These are phyloP conservation scores for Asobara japonica DNA, from an alignment of 1,140 invertebrate genomes.

Conservation along the genomic window DNA sequence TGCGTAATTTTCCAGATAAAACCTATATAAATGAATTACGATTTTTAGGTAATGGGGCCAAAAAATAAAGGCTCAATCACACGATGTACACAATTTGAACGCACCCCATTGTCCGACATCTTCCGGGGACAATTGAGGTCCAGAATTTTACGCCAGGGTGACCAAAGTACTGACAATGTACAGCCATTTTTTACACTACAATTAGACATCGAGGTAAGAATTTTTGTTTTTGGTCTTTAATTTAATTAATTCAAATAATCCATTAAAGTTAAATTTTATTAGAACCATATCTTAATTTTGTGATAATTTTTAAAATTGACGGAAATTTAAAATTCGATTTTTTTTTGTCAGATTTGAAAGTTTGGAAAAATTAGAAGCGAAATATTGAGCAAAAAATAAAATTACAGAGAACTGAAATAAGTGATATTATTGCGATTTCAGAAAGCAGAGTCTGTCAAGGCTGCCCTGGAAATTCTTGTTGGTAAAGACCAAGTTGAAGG, in stretches of 20 bases:
- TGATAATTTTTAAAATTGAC: too few species aligned
- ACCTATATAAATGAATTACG: constrained; percentile 26
- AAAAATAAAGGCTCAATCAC: constrained; percentile 89
- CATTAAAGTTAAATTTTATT: too few species aligned
- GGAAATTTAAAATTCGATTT: too few species aligned
- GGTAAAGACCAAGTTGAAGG: constrained; percentile 86
- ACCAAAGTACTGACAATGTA: constrained; percentile 81
- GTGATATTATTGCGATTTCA: constrained; percentile 67
- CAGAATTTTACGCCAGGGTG: constrained; percentile 80
- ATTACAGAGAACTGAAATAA: constrained; percentile 38
- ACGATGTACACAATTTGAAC: constrained; percentile 80
- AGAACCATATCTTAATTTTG: too few species aligned
- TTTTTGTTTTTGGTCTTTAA: neutral
- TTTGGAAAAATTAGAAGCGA: too few species aligned
- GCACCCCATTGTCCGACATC: constrained; percentile 91
- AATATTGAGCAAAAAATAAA: neutral
- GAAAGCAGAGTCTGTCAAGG: constrained; percentile 84
- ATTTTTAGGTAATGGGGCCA: constrained; percentile 76
- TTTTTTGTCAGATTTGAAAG: too few species aligned
- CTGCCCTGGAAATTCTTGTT: constrained; percentile 86
- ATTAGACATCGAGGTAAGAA: constrained; percentile 88
- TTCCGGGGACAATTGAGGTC: constrained; percentile 90
- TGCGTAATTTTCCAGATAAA: too few species aligned
- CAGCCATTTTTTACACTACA: constrained; percentile 95
- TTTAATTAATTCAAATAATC: neutral